A percentile compares a stretch with the other conserved stretches of the same genome.
phyloP scores from a whole-genome alignment of 2,797 vertebrate species.

The Chrysocyon brachyurus region DNA sequence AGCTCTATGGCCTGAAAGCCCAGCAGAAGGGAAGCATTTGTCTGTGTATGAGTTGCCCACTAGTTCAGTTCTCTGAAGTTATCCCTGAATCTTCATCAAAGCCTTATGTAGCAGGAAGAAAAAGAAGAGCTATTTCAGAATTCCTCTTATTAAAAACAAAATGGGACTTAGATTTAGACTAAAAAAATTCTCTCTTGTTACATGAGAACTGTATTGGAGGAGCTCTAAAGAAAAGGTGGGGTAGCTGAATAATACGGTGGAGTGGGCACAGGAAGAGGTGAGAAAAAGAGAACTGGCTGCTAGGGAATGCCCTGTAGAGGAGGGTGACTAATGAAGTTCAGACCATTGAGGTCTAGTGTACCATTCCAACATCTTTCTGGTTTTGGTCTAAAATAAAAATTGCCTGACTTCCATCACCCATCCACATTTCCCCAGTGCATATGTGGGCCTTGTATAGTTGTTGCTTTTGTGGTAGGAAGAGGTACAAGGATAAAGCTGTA shows the following conservation, averaged over 20 bases:
- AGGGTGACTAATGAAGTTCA: not conserved
- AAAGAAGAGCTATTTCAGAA: slow-evolving; percentile 15
- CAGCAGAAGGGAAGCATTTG: not conserved
- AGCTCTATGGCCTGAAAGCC: not conserved
- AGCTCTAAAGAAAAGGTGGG: not conserved
- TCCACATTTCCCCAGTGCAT: not conserved
- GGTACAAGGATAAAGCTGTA: not conserved
- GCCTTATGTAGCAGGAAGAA: not conserved
- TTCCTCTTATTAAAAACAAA: slow-evolving; percentile 29
- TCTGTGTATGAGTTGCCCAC: not conserved
- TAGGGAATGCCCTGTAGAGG: not conserved
- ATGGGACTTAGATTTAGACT: not conserved
- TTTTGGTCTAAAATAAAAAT: slow-evolving; percentile 9
- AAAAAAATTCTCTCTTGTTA: not conserved
- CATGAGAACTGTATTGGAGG: not conserved
- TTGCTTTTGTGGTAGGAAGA: slow-evolving; percentile 22
- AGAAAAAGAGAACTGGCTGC: not conserved
- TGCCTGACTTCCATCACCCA: not conserved
- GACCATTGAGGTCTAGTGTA: not conserved
- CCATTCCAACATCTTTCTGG: slow-evolving; percentile 4
- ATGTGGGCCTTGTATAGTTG: not conserved
- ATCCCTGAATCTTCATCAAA: slow-evolving; percentile 9
- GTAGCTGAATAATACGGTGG: not conserved
- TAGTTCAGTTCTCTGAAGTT: not conserved
- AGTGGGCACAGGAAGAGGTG: not conserved